phyloP scores from a whole-genome alignment of 1,140 invertebrate species.

The Sminthurinus signatus region DNA sequence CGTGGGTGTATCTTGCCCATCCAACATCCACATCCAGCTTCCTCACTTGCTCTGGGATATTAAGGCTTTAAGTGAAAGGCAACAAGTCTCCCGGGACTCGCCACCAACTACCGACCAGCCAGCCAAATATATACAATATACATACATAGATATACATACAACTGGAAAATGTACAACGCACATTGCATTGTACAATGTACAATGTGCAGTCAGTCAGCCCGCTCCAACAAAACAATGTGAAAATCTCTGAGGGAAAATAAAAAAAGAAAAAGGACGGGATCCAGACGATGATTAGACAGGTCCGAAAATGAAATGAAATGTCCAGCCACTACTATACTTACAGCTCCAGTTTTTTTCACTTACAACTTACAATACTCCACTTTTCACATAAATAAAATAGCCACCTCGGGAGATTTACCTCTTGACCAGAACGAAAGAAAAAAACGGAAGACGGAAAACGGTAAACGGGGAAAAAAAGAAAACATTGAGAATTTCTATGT shows the following conservation, averaged over 20 bases:
- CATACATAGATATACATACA: no score
- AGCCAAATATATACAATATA: no score
- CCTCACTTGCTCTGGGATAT: no score
- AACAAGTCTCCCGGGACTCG: constrained; percentile 38
- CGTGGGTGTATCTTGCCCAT: constrained; percentile 17
- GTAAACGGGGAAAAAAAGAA: no score
- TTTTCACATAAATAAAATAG: constrained; percentile 30
- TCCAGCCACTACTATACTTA: constrained; percentile 22
- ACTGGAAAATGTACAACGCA: no score
- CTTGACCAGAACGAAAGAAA: neutral
- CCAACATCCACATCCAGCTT: no score
- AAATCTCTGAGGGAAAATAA: constrained; percentile 38
- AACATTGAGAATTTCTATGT: no score
- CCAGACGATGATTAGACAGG: constrained; percentile 39
- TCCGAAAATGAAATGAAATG: constrained; percentile 35
- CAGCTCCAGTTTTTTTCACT: neutral
- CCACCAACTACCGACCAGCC: no score
- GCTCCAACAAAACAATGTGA: constrained; percentile 33
- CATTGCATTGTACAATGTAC: no score
- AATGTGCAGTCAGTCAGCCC: neutral
- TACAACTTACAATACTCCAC: neutral
- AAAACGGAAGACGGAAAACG: no score
- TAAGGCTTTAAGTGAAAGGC: constrained; percentile 41
- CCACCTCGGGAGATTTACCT: constrained; percentile 17
- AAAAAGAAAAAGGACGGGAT: constrained; percentile 37